phyloP scores from a whole-genome alignment of 2,888 invertebrate genomes.

The Tenthredo distinguenda region DNA sequence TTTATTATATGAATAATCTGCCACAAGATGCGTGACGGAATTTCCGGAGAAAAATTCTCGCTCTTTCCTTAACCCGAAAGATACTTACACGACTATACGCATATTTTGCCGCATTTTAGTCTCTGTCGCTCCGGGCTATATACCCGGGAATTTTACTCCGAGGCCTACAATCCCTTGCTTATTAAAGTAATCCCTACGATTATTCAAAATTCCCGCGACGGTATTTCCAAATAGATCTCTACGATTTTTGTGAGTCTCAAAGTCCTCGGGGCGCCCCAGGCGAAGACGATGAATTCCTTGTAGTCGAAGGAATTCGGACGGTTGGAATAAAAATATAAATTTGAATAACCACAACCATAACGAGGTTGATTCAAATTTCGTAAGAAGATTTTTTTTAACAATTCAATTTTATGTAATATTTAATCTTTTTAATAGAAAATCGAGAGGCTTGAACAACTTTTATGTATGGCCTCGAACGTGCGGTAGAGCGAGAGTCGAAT shows the following conservation, averaged over 20 bases:
- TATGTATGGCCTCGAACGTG: conserved; percentile 5
- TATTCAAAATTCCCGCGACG: conserved; percentile 66
- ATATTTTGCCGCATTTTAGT: background rate
- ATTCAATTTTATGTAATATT: background rate
- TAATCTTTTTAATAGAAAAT: background rate
- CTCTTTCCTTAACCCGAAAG: background rate
- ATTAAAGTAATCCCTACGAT: conserved; percentile 68
- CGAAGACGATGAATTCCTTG: conserved; percentile 26
- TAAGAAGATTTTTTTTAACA: background rate
- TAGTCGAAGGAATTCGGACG: conserved; percentile 1
- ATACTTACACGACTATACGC: background rate
- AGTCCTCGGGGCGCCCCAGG: background rate
- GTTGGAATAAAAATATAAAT: background rate
- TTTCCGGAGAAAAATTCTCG: background rate
- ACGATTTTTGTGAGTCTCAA: background rate
- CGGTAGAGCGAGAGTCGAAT: background rate
- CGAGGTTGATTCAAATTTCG: background rate
- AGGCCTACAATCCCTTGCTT: conserved; percentile 56
- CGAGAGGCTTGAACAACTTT: background rate
- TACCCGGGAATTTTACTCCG: background rate
- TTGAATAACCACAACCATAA: background rate
- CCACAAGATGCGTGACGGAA: too few species aligned
- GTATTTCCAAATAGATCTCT: conserved; percentile 24
- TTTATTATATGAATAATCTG: too few species aligned
- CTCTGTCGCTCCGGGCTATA: conserved; percentile 26